Evolutionary conservation across 2,113 vertebrate species (phyloP).

Genomic region (Leucosticte australis): DNA sequence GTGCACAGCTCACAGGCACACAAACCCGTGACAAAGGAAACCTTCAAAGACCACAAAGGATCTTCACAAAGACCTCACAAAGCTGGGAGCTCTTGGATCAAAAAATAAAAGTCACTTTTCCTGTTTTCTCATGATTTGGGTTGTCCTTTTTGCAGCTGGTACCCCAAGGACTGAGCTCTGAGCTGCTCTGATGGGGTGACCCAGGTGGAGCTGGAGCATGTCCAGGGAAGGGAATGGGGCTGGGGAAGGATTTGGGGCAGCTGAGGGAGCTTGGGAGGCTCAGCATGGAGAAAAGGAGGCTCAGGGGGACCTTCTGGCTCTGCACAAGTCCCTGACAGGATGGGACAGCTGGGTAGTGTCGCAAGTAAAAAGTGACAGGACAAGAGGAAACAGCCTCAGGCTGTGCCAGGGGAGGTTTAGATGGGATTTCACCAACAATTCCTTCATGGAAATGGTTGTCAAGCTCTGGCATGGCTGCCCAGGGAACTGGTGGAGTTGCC

Average conservation of each 20-base stretch:
- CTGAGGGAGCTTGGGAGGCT: background rate
- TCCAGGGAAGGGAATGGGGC: background rate
- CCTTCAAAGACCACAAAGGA: background rate
- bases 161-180: background rate
- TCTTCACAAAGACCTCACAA: background rate
- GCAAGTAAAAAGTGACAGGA: background rate
- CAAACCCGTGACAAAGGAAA: background rate
- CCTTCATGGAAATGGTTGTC: background rate
- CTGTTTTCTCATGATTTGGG: background rate
- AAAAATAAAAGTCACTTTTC: background rate
- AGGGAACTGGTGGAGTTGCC: background rate
- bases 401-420: background rate
- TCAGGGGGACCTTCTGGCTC: background rate
- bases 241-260: background rate
- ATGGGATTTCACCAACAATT: background rate
- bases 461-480: background rate
- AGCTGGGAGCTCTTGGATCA: background rate
- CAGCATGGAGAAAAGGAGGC: background rate
- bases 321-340: background rate
- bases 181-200: background rate
- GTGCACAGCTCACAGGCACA: background rate
- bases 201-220: fast-evolving
- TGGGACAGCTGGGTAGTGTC: background rate
- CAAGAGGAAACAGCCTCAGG: background rate
- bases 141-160: background rate